Percentiles rank a stretch among this genome's conserved stretches.
Conservation (phyloP, 2,888 invertebrate genomes). For the Panzeria rudis region DNA sequence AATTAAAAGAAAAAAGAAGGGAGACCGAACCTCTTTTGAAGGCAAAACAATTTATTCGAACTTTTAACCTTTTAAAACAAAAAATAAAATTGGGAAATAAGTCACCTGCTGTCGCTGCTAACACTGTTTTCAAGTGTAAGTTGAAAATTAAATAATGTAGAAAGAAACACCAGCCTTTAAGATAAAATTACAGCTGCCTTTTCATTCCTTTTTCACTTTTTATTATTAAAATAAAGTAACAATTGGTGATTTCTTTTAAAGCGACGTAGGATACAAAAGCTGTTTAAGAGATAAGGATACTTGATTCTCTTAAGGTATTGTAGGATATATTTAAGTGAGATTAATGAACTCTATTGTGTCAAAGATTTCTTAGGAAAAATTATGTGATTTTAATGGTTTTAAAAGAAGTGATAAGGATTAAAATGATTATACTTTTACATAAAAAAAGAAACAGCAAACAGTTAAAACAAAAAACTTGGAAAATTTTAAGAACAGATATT, state of each 20-base stretch:
- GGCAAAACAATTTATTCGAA: slow-evolving; percentile 32
- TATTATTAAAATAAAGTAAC: slow-evolving; percentile 1
- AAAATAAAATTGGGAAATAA: slow-evolving; percentile 54
- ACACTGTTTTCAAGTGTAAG: slow-evolving; percentile 33
- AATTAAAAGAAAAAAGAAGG: not conserved
- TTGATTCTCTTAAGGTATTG: slow-evolving; percentile 11
- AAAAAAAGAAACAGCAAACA: no score
- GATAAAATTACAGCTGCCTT: slow-evolving; percentile 61
- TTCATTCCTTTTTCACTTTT: slow-evolving; percentile 7
- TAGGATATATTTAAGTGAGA: slow-evolving; percentile 15
- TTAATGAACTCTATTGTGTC: slow-evolving; percentile 7
- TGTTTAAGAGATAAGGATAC: slow-evolving; percentile 17
- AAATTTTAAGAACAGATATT: not conserved
- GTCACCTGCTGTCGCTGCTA: slow-evolving; percentile 64
- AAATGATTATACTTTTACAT: not conserved
- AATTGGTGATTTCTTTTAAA: slow-evolving; percentile 18
- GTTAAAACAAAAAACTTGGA: not conserved
- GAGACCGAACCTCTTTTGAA: not conserved
- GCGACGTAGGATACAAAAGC: not conserved
- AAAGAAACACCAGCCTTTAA: slow-evolving; percentile 40
- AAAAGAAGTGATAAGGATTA: not conserved
- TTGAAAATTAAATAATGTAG: slow-evolving; percentile 37
- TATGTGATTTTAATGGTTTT: slow-evolving; percentile 18
- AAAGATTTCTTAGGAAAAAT: slow-evolving; percentile 1
- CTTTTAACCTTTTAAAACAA: slow-evolving; percentile 11